Evolutionary conservation across 2,888 invertebrate genomes (phyloP), one percentile per base, ranked within the genome.

Genomic region (Drosophila anomalipes): DNA sequence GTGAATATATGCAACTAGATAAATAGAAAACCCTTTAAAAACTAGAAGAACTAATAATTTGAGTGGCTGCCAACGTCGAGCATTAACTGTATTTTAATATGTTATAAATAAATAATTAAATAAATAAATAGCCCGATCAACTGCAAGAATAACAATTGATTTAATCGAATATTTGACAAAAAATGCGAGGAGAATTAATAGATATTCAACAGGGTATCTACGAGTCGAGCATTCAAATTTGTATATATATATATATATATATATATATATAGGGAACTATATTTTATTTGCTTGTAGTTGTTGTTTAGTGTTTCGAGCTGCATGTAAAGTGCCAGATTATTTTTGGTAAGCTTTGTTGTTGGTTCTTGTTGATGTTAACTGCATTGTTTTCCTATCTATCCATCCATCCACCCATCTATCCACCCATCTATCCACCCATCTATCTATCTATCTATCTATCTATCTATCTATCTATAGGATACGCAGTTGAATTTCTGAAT

Each of bases 341-440:
- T 41, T 41, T 41, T 30, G 16, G 19, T 3, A 37, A 19, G 37
- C 37, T 37, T 39, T 41, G 54, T 10, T 70, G 2, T 64, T 39
- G 49, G 51, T 19, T 70, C 4, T 64, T 39, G 19, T 41, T 39
- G 19, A 39, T 39, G 9, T 19, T 19, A 39, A 39, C 39, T 39
- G 39, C 39, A 39, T 9, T 39, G 19, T 19, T 9, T 35, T 35
- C 2, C 35, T 35, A 39, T 12, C 1, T n/a, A 10, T n/a, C 10
- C 2, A n/a, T 39, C 9, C 7, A 39, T 19, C 5, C 9, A 39
- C 22, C 22, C 22, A 10, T 41, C 10, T 5, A n/a, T 39, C 9
- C 7, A 39, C 7, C 5, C 9, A 39, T 37, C 5, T 37, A 16
- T 16, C 9, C 7, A 5, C n/a, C 2, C 2, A n/a, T 44, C n/a